Conservation (phyloP, 2,888 invertebrate genomes). For the Lacanobia wlatinum region DNA sequence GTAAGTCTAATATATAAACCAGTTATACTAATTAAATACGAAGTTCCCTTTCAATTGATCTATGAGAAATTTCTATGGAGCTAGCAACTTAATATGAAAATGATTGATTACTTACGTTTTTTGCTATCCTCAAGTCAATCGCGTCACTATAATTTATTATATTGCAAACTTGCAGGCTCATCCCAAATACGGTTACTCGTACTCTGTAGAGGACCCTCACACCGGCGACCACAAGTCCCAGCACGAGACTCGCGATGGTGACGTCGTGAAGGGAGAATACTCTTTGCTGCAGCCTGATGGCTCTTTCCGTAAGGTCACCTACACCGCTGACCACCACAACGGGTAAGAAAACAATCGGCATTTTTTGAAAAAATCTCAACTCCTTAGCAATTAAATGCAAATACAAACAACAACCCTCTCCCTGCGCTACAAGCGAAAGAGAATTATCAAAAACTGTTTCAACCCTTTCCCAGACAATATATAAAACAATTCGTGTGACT, state of each 20-base stretch:
- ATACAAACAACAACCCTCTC: background rate
- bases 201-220: slow-evolving; percentile 91
- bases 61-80: slow-evolving; percentile 33
- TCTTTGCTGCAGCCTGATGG: slow-evolving; percentile 91
- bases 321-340: slow-evolving; percentile 91
- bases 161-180: slow-evolving; percentile 79
- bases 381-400: no score
- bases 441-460: background rate
- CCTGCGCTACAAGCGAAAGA: no score
- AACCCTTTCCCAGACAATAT: background rate
- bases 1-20: slow-evolving; percentile 71
- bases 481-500: background rate
- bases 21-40: background rate
- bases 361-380: no score
- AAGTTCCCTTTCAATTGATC: slow-evolving; percentile 19
- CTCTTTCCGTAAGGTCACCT: slow-evolving; percentile 90
- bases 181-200: slow-evolving; percentile 89
- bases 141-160: background rate
- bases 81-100: slow-evolving; percentile 29
- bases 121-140: slow-evolving; percentile 14
- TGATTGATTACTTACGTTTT: slow-evolving; percentile 52
- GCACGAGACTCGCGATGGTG: slow-evolving; percentile 90
- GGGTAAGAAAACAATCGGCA: slow-evolving; percentile 78
- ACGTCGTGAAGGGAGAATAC: slow-evolving; percentile 91
- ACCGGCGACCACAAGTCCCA: slow-evolving; percentile 91